Evolutionary conservation across 2,113 vertebrate genomes (phyloP).

Genomic region (Carassius carassius): DNA sequence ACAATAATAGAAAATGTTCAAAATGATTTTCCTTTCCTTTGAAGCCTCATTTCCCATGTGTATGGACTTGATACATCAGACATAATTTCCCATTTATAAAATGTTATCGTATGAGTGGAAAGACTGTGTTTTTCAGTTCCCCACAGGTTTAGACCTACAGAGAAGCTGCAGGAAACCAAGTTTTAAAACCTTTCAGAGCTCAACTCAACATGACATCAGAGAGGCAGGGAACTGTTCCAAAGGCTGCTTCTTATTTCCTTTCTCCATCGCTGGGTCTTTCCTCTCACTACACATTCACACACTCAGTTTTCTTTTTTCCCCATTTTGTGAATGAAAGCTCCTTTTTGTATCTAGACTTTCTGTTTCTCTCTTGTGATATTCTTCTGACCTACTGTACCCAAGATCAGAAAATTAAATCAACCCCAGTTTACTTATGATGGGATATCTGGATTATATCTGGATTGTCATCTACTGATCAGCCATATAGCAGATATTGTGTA

Average conservation of each 20-base stretch:
- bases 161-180: conserved; percentile 19
- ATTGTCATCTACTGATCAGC: not conserved
- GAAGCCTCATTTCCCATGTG: not conserved
- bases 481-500: not conserved
- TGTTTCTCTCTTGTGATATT: not conserved
- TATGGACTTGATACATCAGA: not conserved
- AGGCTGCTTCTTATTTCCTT: not conserved
- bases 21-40: not conserved
- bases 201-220: not conserved
- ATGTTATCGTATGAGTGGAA: conserved; percentile 7
- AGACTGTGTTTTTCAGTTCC: conserved; percentile 6
- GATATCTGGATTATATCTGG: not conserved
- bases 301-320: no score
- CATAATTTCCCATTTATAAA: not conserved
- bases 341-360: not conserved
- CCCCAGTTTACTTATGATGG: not conserved
- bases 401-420: not conserved
- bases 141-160: conserved; percentile 10
- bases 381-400: not conserved
- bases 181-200: conserved; percentile 10
- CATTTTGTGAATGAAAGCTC: no score
- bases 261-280: not conserved
- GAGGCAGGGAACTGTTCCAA: not conserved
- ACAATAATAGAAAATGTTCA: conserved; percentile 12
- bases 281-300: not conserved